Conservation (phyloP, 2,888 invertebrate genomes). For the Ischnura elegans region DNA sequence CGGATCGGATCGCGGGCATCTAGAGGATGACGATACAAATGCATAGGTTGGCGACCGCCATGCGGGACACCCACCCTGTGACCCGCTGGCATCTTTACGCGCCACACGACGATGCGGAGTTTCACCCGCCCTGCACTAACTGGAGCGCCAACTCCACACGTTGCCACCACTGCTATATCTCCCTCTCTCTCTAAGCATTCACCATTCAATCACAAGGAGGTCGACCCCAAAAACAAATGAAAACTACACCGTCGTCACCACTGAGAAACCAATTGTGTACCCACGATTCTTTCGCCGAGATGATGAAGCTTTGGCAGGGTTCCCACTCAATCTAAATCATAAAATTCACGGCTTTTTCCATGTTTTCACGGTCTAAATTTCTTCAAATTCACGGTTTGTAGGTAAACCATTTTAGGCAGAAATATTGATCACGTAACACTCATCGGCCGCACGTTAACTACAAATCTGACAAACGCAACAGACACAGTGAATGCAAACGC, state of each 20-base stretch:
- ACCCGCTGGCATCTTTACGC: constrained; percentile 1
- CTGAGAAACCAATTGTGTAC: too few relatives aligned
- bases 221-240: background rate
- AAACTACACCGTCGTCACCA: background rate
- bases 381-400: too few relatives aligned
- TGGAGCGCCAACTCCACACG: background rate
- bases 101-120: background rate
- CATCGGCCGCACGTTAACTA: too few relatives aligned
- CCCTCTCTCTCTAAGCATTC: background rate
- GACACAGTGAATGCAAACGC: too few relatives aligned
- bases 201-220: background rate
- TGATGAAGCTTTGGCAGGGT: too few relatives aligned
- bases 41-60: background rate
- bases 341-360: too few relatives aligned
- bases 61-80: background rate
- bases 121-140: background rate
- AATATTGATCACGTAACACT: too few relatives aligned
- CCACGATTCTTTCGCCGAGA: too few relatives aligned
- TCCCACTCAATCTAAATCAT: too few relatives aligned
- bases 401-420: too few relatives aligned
- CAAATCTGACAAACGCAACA: too few relatives aligned
- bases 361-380: too few relatives aligned
- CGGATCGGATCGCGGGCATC: constrained; percentile 73
- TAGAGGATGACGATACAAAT: constrained; percentile 74
- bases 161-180: background rate